Base-by-base conservation (phyloP, 2,888 invertebrate genomes). In the Spodoptera littoralis region DNA sequence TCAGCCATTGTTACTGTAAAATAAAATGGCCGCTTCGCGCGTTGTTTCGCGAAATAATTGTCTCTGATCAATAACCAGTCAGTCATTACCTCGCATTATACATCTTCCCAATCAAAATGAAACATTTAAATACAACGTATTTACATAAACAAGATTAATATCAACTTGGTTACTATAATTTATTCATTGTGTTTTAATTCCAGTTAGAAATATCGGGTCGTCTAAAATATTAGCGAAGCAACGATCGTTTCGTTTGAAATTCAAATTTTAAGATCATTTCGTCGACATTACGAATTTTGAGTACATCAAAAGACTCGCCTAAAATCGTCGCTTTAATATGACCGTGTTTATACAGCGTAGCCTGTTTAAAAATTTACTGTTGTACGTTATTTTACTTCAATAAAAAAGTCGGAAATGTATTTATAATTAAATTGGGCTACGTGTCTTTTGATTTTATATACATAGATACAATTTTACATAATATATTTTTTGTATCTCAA, bases 131-230 rank as follows among this genome's bases (percentile, higher is more conserved):
- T 52, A 60, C 42, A 44, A 48, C 13, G 41, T 67, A 53, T 60
- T 47, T 56, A 60, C 52, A 53, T 53, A 63, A 76, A 63, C 59
- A 62, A 63, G 70, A 73, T 73, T 71, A 64, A 62, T 67, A 50
- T 41, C 44, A 54, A 59, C 56, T 58, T 55, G 13, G 46, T 59
- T 65, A 67, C 43, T 68, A 63, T 74, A 79, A 79, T 79, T 69
- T 79, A 79, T 79, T 79, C 79, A 79, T 78, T 71, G 76, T 78
- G 24, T 73, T 79, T 72, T 76, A 79, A 79, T 76, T 67, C 79
- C 67, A 48, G 60, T 65, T 59, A 64, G 62, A 62, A 66, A 69
- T 64, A 58, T 64, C 60, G 53, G 49, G 53, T 53, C 48, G 46
- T 59, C 59, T 53, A 74, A 74, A 78, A 72, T 67, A 72, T 74